Conservation (phyloP, 1,140 invertebrate species). For the Apis florea region DNA sequence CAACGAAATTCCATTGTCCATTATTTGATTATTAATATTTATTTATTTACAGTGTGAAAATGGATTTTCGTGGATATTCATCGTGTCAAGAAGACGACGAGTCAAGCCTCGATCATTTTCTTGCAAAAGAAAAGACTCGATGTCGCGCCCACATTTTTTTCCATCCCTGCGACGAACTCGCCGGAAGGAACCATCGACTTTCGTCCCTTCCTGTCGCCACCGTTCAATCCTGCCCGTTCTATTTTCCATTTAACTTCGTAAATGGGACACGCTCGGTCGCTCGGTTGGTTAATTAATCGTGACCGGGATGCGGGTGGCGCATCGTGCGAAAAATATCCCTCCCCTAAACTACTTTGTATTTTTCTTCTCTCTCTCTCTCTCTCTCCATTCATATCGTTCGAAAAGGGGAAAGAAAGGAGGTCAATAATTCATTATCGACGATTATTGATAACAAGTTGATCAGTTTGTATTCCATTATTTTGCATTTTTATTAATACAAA, state of each 20-base stretch:
- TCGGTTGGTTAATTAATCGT: slow-evolving; percentile 59
- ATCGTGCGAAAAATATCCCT: slow-evolving; percentile 47
- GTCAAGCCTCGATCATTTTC: too few species aligned
- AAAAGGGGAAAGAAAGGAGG: neutral
- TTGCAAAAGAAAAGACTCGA: too few species aligned
- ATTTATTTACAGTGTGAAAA: too few species aligned
- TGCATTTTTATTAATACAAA: too few species aligned
- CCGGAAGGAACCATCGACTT: slow-evolving; percentile 38
- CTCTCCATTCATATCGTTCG: neutral
- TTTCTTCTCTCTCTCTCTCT: neutral
- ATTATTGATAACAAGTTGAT: neutral
- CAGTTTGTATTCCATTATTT: too few species aligned
- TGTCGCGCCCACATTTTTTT: neutral
- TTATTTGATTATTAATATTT: too few species aligned
- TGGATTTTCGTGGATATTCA: too few species aligned
- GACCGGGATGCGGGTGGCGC: slow-evolving; percentile 44
- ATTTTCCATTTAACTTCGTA: slow-evolving; percentile 60
- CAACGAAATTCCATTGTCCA: neutral
- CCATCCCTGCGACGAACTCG: neutral
- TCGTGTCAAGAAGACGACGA: too few species aligned
- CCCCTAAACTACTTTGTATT: neutral
- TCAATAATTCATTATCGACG: neutral
- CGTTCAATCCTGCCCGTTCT: slow-evolving; percentile 34
- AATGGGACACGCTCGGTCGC: slow-evolving; percentile 56
- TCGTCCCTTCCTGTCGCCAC: neutral